These are phyloP conservation scores for Loxodonta africana DNA, from an alignment of 2,113 vertebrate genomes.

Conservation along the genomic window DNA sequence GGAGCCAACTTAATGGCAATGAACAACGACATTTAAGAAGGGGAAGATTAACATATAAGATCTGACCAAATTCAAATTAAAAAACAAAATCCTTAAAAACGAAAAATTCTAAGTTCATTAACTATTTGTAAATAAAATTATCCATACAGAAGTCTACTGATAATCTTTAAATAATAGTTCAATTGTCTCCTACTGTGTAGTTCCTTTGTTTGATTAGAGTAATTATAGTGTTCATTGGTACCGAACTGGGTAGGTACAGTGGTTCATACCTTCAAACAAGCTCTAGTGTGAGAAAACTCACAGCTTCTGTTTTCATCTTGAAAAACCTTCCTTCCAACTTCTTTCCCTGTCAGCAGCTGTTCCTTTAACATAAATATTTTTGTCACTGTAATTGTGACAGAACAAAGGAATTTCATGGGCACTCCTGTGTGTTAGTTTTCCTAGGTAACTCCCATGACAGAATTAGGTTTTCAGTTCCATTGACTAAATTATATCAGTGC, in stretches of 20 bases:
- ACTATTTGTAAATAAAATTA: conserved; percentile 81
- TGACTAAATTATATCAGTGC: background rate
- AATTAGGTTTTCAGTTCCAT: conserved; percentile 77
- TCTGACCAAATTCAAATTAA: conserved; percentile 18
- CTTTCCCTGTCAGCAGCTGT: conserved; percentile 67
- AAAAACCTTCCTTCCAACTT: conserved; percentile 65
- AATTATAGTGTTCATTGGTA: conserved; percentile 86
- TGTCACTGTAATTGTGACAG: conserved; percentile 71
- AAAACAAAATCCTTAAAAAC: background rate
- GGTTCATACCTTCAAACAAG: conserved; percentile 80
- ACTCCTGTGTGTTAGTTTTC: conserved; percentile 49
- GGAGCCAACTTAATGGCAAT: background rate
- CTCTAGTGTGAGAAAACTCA: conserved; percentile 63
- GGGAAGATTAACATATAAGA: background rate
- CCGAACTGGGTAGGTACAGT: conserved; percentile 81
- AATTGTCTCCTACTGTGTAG: conserved; percentile 80
- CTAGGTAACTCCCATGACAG: conserved; percentile 71
- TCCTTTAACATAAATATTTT: conserved; percentile 71
- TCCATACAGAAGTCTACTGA: conserved; percentile 70
- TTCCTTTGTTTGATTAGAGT: conserved; percentile 88
- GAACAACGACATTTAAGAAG: background rate
- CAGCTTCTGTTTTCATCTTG: conserved; percentile 73
- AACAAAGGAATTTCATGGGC: conserved; percentile 72
- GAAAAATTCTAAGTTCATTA: conserved; percentile 74
- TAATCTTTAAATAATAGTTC: conserved; percentile 84